A percentile compares a stretch with the other conserved stretches of the same genome.
Conservation (phyloP, 2,797 vertebrate genomes). For the Oreochromis grahami region DNA sequence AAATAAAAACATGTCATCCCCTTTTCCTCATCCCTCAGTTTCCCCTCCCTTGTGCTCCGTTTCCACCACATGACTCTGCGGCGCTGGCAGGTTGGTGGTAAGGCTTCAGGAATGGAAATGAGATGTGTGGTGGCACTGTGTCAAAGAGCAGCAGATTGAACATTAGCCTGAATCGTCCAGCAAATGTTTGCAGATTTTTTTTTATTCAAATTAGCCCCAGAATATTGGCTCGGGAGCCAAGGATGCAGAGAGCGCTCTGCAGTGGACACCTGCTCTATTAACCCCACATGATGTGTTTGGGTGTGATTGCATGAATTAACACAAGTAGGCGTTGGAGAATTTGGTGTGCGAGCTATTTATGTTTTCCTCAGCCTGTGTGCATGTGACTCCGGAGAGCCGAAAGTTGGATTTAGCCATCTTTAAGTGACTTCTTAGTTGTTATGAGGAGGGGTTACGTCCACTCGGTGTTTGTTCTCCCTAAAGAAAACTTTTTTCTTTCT, state of each 20-base stretch:
- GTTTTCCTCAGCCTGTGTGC: not conserved
- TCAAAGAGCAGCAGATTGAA: conserved; percentile 77
- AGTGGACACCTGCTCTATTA: conserved; percentile 77
- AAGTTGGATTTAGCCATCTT: conserved; percentile 18
- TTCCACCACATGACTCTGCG: conserved; percentile 41
- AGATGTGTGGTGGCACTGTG: conserved; percentile 68
- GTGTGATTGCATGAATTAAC: conserved; percentile 48
- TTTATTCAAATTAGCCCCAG: conserved; percentile 69
- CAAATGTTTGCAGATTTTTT: conserved; percentile 73
- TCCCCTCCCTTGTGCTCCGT: not conserved
- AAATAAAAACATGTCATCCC: conserved; percentile 10
- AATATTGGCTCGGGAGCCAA: conserved; percentile 49
- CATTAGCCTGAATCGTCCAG: conserved; percentile 71
- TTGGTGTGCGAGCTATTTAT: conserved; percentile 12
- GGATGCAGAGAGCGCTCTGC: conserved; percentile 42
- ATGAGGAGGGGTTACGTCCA: not conserved
- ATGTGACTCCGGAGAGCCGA: conserved; percentile 5
- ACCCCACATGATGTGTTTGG: conserved; percentile 61
- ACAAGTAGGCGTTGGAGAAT: conserved; percentile 1
- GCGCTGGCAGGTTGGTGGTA: conserved; percentile 42
- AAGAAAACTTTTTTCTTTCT: conserved; percentile 44
- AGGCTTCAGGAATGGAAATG: conserved; percentile 62
- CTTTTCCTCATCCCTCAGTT: not conserved
- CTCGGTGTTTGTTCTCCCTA: conserved; percentile 36
- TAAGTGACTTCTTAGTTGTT: conserved; percentile 24